Percentiles rank a stretch among this genome's conserved stretches.
Evolutionary conservation across 2,888 invertebrate species (phyloP).

Genomic region (Xestobium rufovillosum): DNA sequence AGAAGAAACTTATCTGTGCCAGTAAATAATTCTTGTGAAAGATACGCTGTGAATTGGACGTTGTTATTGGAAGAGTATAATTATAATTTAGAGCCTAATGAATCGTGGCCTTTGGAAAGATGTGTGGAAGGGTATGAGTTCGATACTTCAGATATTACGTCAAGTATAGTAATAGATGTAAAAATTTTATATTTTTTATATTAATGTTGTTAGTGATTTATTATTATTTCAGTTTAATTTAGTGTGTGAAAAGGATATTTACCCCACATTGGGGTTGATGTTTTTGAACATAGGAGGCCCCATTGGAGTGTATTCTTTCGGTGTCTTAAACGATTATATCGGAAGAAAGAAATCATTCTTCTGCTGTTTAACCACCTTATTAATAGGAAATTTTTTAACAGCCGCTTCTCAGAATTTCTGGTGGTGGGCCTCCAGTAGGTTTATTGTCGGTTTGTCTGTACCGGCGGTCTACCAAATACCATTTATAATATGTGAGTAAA

Average conservation of each 20-base stretch:
- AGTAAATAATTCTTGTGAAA: conserved; percentile 55
- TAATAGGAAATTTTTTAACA: conserved; percentile 71
- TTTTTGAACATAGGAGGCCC: conserved; percentile 84
- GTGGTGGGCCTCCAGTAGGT: conserved; percentile 74
- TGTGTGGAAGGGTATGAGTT: conserved; percentile 78
- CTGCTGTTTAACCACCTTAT: conserved; percentile 71
- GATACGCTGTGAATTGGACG: conserved; percentile 69
- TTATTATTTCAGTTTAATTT: conserved; percentile 68
- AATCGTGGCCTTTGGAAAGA: conserved; percentile 55
- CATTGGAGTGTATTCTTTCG: conserved; percentile 83
- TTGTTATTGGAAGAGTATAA: conserved; percentile 42
- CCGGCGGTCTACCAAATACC: conserved; percentile 93
- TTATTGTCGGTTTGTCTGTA: conserved; percentile 82
- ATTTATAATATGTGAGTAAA: conserved; percentile 80
- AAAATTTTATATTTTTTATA: neutral
- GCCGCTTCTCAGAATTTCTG: conserved; percentile 72
- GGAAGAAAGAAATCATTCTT: conserved; percentile 83
- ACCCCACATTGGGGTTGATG: conserved; percentile 79
- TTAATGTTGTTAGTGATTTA: neutral
- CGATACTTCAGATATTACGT: conserved; percentile 58
- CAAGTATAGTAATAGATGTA: conserved; percentile 82
- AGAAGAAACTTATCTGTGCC: conserved; percentile 63
- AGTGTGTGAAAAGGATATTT: conserved; percentile 79
- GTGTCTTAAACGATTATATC: conserved; percentile 77
- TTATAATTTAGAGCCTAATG: conserved; percentile 41